A percentile compares a stretch with the other conserved stretches of the same genome.
Evolutionary conservation across 2,888 invertebrate genomes (phyloP).

Genomic region (Drosophila borborema): DNA sequence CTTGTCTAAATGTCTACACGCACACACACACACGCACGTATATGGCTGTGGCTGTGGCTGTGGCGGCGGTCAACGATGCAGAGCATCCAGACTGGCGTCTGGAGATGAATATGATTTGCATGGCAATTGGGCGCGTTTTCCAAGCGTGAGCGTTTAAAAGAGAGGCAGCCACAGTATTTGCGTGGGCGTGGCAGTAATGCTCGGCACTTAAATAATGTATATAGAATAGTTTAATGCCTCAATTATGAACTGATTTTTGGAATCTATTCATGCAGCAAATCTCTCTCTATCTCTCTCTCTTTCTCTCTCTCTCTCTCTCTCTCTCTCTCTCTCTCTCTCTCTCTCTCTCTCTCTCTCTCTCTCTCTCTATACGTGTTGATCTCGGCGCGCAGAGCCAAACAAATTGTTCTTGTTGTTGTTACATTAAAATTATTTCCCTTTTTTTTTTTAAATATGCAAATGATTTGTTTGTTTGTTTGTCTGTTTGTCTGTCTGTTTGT

Average conservation of each 20-base stretch:
- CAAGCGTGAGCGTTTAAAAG: slow-evolving; percentile 24
- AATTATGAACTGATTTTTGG: slow-evolving; percentile 70
- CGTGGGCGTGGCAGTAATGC: slow-evolving; percentile 44
- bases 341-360: no score
- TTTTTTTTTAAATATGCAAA: slow-evolving; percentile 26
- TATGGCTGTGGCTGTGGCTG: slow-evolving; percentile 24
- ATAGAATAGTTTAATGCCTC: slow-evolving; percentile 69
- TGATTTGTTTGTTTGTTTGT: slow-evolving; percentile 41
- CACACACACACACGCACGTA: slow-evolving; percentile 2
- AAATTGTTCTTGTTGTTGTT: slow-evolving; percentile 22
- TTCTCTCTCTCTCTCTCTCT: background rate
- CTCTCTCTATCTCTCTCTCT: slow-evolving; percentile 1
- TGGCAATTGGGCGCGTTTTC: slow-evolving; percentile 15
- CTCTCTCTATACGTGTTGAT: slow-evolving; percentile 1
- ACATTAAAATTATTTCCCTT: slow-evolving; percentile 25
- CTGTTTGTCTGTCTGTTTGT: slow-evolving; percentile 16
- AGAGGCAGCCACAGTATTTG: background rate
- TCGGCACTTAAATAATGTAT: slow-evolving; percentile 70
- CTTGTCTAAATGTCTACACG: slow-evolving; percentile 46
- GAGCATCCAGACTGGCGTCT: slow-evolving; percentile 36
- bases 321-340: no score
- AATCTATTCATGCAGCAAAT: slow-evolving; percentile 54
- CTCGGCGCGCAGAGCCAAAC: background rate
- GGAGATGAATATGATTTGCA: slow-evolving; percentile 44
- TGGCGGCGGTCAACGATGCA: slow-evolving; percentile 43